phyloP scores from a whole-genome alignment of 1,140 invertebrate species.

The Epicauta chinensis region DNA sequence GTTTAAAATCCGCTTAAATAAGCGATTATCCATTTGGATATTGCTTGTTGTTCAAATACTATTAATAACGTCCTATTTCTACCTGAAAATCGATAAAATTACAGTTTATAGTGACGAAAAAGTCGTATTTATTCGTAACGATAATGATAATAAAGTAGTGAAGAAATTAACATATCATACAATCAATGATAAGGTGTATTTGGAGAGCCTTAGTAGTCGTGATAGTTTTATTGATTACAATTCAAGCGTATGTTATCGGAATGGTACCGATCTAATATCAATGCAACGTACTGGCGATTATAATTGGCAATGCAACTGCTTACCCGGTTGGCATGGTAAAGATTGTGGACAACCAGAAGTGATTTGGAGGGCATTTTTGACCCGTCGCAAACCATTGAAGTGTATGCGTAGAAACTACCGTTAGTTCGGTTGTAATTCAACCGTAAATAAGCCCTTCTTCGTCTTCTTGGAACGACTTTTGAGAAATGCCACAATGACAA shows the following conservation, averaged over 20 bases:
- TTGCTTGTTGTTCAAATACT: conserved; percentile 30
- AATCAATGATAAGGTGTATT: conserved; percentile 35
- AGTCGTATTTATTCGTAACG: conserved; percentile 12
- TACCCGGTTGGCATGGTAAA: conserved; percentile 54
- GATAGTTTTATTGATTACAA: conserved; percentile 46
- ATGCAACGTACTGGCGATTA: conserved; percentile 37
- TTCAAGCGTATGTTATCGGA: conserved; percentile 49
- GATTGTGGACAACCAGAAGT: conserved; percentile 62
- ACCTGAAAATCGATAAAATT: conserved; percentile 23
- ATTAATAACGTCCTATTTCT: conserved; percentile 33
- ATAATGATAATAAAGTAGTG: conserved; percentile 12
- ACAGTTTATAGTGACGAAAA: conserved; percentile 2
- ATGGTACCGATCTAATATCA: conserved; percentile 46
- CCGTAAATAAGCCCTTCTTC: too few relatives aligned
- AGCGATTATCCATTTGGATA: conserved; percentile 31
- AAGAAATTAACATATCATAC: conserved; percentile 38
- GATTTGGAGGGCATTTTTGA: conserved; percentile 57
- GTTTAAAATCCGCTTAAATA: conserved; percentile 29
- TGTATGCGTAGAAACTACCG: too few relatives aligned
- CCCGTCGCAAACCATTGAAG: conserved; percentile 46
- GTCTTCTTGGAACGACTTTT: too few relatives aligned
- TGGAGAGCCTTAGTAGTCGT: conserved; percentile 42
- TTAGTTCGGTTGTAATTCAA: too few relatives aligned
- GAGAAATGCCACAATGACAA: too few relatives aligned
- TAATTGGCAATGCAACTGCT: conserved; percentile 49